These are phyloP conservation scores for Stegophylla sp. DNA, from an alignment of 2,888 invertebrate genomes.

Conservation along the genomic window DNA sequence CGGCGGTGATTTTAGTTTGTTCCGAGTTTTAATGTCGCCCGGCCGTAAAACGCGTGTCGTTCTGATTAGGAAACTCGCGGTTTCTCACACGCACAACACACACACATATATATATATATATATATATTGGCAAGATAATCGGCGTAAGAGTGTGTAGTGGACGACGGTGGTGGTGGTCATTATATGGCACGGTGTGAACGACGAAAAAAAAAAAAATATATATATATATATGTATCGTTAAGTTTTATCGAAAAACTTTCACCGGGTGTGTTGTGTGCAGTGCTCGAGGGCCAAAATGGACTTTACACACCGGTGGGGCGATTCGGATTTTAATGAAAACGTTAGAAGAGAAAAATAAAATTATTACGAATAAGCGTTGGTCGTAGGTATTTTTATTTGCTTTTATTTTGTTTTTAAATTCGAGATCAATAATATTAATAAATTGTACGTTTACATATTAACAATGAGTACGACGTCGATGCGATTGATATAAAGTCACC, in stretches of 20 bases:
- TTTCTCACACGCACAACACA: background rate
- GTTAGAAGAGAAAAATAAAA: background rate
- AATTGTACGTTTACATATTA: no score
- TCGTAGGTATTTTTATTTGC: no score
- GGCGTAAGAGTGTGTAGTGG: no score
- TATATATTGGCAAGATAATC: no score
- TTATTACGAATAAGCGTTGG: no score
- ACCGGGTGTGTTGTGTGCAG: background rate
- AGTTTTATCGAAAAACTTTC: slow-evolving; percentile 58
- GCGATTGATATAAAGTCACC: no score
- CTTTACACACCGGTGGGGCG: background rate
- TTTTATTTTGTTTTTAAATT: no score
- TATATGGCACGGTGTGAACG: background rate
- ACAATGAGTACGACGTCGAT: no score
- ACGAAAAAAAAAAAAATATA: slow-evolving; percentile 19
- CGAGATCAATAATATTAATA: no score
- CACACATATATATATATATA: no score
- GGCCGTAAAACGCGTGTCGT: slow-evolving; percentile 36
- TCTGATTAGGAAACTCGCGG: slow-evolving; percentile 42
- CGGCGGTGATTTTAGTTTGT: slow-evolving; percentile 33
- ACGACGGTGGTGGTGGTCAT: background rate
- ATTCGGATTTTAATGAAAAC: slow-evolving; percentile 3
- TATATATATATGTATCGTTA: no score
- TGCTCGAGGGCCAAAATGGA: background rate
- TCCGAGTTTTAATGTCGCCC: slow-evolving; percentile 55